Conservation (phyloP, 2,113 vertebrate genomes). For the Sula dactylatra region DNA sequence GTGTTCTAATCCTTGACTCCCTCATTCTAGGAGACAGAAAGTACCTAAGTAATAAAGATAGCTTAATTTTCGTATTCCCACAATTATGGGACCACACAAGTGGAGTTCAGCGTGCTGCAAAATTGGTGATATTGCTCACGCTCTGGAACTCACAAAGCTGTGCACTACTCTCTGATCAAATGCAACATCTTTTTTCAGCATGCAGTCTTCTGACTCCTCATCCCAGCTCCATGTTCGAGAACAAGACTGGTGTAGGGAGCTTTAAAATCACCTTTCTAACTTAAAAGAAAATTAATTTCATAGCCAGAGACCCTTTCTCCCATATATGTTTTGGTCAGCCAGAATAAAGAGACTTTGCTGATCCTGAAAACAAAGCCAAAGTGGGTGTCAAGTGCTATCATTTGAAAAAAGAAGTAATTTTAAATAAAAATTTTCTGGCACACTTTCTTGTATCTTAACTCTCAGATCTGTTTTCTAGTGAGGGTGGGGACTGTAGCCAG, state of each 20-base stretch:
- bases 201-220: neutral
- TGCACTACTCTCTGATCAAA: neutral
- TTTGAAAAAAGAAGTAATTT: neutral
- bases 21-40: neutral
- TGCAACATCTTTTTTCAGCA: neutral
- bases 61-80: neutral
- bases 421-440: neutral
- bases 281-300: neutral
- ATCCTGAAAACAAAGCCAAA: neutral
- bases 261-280: neutral
- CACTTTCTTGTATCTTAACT: neutral
- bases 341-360: neutral
- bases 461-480: neutral
- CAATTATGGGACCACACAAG: neutral
- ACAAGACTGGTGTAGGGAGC: neutral
- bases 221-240: neutral
- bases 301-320: neutral
- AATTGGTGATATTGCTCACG: neutral
- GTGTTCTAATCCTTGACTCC: neutral
- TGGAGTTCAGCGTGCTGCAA: rapidly evolving
- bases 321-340: neutral
- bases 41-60: neutral
- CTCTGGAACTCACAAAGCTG: neutral
- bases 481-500: neutral
- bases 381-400: neutral